A percentile compares a stretch with the other conserved stretches of the same genome.
phyloP scores from a whole-genome alignment of 2,888 invertebrate species.

The Cremastobaeus sp. region DNA sequence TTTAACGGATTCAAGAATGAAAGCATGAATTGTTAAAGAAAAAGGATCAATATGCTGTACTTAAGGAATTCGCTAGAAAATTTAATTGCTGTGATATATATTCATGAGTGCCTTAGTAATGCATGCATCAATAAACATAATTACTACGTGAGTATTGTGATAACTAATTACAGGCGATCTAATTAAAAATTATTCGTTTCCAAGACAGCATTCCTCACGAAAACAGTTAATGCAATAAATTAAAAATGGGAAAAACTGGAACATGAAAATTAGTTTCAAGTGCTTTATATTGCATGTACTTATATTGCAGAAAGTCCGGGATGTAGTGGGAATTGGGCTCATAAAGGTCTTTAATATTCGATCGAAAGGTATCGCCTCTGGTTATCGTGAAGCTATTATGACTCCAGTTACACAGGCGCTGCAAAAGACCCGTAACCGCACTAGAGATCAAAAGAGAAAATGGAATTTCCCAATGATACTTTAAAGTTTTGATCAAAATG shows the following conservation, averaged over 20 bases:
- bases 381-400: constrained; percentile 66
- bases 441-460: constrained; percentile 26
- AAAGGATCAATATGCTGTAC: too few relatives aligned
- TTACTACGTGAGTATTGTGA: too few relatives aligned
- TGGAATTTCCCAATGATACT: constrained; percentile 24
- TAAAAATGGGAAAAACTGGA: constrained; percentile 29
- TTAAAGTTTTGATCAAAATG: constrained; percentile 28
- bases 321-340: constrained; percentile 65
- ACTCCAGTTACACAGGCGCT: constrained; percentile 54
- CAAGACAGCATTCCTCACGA: too few relatives aligned
- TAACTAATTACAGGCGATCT: too few relatives aligned
- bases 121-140: too few relatives aligned
- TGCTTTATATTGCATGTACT: constrained; percentile 26
- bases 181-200: too few relatives aligned
- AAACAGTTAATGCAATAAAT: constrained; percentile 29
- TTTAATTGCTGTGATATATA: too few relatives aligned
- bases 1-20: too few relatives aligned
- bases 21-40: too few relatives aligned
- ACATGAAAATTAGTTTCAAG: constrained; percentile 44
- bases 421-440: constrained; percentile 40
- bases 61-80: too few relatives aligned
- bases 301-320: constrained; percentile 54
- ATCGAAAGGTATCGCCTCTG: constrained; percentile 65
- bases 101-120: too few relatives aligned
- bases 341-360: constrained; percentile 67